A percentile compares a stretch with the other conserved stretches of the same genome.
Evolutionary conservation across 2,113 vertebrate species (phyloP).

Genomic region (Triplophysa siluroides): DNA sequence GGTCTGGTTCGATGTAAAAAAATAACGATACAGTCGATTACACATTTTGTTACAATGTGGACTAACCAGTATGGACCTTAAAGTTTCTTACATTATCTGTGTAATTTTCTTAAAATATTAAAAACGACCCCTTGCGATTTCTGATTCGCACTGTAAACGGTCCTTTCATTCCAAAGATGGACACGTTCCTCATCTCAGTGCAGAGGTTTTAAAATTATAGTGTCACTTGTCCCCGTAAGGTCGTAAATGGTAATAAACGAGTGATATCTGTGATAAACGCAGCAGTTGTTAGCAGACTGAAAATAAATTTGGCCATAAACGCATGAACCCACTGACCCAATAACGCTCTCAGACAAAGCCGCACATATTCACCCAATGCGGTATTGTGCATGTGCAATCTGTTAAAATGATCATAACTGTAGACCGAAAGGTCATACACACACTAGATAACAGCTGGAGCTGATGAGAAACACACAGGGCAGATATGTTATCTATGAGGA

Average conservation of each 20-base stretch:
- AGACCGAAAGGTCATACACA: neutral
- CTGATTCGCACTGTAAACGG: neutral
- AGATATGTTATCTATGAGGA: neutral
- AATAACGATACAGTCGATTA: too few species aligned
- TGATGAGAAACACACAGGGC: neutral
- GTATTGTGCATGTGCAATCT: slow-evolving; percentile 29
- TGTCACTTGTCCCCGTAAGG: slow-evolving; percentile 6
- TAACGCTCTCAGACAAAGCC: neutral
- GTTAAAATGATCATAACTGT: neutral
- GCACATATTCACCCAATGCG: neutral
- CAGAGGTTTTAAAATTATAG: neutral
- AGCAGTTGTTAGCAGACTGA: neutral
- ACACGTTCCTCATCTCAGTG: neutral
- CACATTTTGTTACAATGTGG: too few species aligned
- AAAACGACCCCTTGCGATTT: slow-evolving; percentile 41
- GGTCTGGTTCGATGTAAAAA: too few species aligned
- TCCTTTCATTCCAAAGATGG: neutral
- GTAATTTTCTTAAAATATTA: slow-evolving; percentile 46
- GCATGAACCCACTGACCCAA: slow-evolving; percentile 28
- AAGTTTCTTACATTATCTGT: too few species aligned
- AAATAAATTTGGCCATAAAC: neutral
- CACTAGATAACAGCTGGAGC: neutral
- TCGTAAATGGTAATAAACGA: slow-evolving; percentile 7
- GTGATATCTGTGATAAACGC: neutral
- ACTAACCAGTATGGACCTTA: too few species aligned